A percentile compares a stretch with the other conserved stretches of the same genome.
Conservation (phyloP, 2,797 vertebrate genomes). For the Fistularia tabacaria region DNA sequence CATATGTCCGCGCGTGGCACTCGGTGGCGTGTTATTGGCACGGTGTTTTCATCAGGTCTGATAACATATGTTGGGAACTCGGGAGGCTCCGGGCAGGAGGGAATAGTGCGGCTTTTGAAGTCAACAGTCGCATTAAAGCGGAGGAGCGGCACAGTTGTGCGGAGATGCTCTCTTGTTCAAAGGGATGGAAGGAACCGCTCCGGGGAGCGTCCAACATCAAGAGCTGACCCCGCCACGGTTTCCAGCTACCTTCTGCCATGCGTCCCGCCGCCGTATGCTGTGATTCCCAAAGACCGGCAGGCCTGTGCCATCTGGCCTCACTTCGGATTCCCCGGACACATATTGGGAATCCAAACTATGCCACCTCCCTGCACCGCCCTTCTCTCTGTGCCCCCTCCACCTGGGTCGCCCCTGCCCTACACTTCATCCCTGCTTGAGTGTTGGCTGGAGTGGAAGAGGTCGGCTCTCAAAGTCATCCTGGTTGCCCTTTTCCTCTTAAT, state of each 20-base stretch:
- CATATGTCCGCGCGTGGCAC: conserved; percentile 62
- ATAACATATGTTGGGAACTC: conserved; percentile 76
- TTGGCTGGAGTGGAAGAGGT: conserved; percentile 65
- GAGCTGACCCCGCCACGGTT: conserved; percentile 73
- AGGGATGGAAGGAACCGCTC: conserved; percentile 74
- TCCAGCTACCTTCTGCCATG: conserved; percentile 72
- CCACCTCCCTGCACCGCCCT: conserved; percentile 64
- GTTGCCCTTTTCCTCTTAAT: conserved; percentile 71
- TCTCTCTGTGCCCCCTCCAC: conserved; percentile 63
- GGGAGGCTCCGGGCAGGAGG: conserved; percentile 67
- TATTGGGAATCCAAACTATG: conserved; percentile 78
- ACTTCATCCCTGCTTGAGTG: conserved; percentile 69
- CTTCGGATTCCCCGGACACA: conserved; percentile 83
- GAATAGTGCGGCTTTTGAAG: conserved; percentile 59
- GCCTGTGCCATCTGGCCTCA: conserved; percentile 85
- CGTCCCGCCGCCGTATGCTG: conserved; percentile 71
- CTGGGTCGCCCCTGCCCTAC: conserved; percentile 68
- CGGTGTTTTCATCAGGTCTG: conserved; percentile 65
- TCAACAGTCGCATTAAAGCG: background rate
- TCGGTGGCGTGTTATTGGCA: conserved; percentile 62
- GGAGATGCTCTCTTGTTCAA: conserved; percentile 76
- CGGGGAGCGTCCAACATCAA: conserved; percentile 77
- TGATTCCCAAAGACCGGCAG: conserved; percentile 75
- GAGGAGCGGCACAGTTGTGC: conserved; percentile 42
- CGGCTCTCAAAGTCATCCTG: conserved; percentile 67